phyloP scores from a whole-genome alignment of 2,113 vertebrate genomes.

The Rhea americana region DNA sequence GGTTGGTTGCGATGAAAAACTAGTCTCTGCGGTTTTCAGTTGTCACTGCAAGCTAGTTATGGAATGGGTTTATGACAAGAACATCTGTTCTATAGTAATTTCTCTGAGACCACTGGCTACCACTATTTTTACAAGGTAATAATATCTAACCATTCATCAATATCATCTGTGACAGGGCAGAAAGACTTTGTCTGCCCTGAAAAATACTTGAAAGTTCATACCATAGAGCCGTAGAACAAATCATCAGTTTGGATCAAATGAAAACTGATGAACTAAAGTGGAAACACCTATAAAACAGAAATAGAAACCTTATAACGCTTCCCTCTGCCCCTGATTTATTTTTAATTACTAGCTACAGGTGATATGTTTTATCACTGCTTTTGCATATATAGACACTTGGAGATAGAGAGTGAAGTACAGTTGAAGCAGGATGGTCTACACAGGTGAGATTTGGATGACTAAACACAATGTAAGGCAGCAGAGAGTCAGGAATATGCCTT shows the following conservation, averaged over 20 bases:
- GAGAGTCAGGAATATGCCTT: not conserved
- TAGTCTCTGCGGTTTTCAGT: not conserved
- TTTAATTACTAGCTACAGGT: not conserved
- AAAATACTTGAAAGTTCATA: not conserved
- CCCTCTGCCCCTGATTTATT: accelerated
- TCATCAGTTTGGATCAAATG: not conserved
- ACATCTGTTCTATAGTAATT: not conserved
- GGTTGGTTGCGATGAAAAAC: not conserved
- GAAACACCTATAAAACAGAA: not conserved
- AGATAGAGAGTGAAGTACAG: not conserved
- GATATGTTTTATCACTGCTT: not conserved
- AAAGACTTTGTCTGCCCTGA: not conserved
- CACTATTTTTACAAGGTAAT: not conserved
- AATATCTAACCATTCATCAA: not conserved
- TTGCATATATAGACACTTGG: not conserved
- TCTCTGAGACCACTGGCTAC: not conserved
- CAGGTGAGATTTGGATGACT: not conserved
- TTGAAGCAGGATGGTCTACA: not conserved
- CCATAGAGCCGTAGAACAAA: not conserved
- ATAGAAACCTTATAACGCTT: not conserved
- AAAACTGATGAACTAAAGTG: not conserved
- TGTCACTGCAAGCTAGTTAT: not conserved
- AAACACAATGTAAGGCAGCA: not conserved
- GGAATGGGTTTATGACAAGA: not conserved
- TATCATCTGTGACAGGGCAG: not conserved